These are phyloP conservation scores for Onthophagus taurus DNA, from an alignment of 1,140 invertebrate species.

Conservation along the genomic window DNA sequence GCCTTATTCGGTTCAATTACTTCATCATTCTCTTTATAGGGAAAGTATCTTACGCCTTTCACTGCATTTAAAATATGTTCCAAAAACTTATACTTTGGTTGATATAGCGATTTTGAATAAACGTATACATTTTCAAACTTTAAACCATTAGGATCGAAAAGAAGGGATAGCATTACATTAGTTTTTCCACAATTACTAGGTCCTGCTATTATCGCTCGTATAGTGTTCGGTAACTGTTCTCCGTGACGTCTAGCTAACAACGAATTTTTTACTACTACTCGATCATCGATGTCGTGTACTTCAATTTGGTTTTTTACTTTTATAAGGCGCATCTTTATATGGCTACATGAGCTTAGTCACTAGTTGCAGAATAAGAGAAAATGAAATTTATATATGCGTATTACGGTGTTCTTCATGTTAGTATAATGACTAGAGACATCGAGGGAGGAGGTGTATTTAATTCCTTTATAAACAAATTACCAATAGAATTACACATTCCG, in stretches of 20 bases:
- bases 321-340: neutral
- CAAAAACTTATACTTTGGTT: conserved; percentile 20
- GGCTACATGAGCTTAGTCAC: neutral
- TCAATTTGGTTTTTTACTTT: neutral
- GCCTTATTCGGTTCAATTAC: conserved; percentile 24
- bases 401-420: neutral
- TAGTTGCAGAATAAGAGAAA: neutral
- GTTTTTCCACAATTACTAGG: conserved; percentile 22
- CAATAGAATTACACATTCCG: conserved; percentile 40
- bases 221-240: conserved; percentile 8
- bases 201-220: conserved; percentile 12
- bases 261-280: no score
- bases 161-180: conserved; percentile 16
- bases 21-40: conserved; percentile 28
- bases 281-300: neutral
- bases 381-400: no score
- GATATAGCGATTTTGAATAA: conserved; percentile 20
- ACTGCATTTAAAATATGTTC: conserved; percentile 17
- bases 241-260: conserved; percentile 1
- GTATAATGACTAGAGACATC: neutral
- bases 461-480: conserved; percentile 35
- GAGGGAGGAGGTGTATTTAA: conserved; percentile 6
- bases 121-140: conserved; percentile 21
- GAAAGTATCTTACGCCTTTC: conserved; percentile 24
- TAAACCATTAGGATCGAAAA: conserved; percentile 17